phyloP scores from a whole-genome alignment of 1,140 invertebrate genomes.

The Fopius arisanus region DNA sequence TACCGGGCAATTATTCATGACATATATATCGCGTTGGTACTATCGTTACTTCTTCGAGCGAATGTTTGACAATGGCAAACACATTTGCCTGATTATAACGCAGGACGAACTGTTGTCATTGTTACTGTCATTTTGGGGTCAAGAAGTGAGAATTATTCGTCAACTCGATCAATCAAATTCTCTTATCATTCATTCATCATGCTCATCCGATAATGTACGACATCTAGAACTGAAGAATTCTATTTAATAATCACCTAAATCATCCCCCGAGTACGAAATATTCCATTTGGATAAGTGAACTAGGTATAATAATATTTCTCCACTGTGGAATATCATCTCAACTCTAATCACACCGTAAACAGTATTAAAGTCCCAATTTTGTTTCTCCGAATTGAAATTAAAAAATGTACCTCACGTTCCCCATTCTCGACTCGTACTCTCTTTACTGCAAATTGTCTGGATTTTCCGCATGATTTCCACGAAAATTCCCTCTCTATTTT shows the following conservation, averaged over 20 bases:
- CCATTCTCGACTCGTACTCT: neutral
- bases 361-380: neutral
- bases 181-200: too few relatives aligned
- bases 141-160: too few relatives aligned
- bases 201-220: too few relatives aligned
- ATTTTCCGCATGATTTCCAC: neutral
- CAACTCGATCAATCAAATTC: too few relatives aligned
- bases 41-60: neutral
- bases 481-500: conserved; percentile 1
- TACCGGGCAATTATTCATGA: neutral
- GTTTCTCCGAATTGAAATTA: neutral
- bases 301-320: too few relatives aligned
- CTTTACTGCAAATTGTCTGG: neutral
- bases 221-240: too few relatives aligned
- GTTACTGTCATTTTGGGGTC: neutral
- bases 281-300: too few relatives aligned
- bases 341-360: neutral
- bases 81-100: conserved; percentile 10
- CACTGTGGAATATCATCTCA: too few relatives aligned
- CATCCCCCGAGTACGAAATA: too few relatives aligned
- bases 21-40: neutral
- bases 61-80: conserved; percentile 10
- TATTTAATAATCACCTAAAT: too few relatives aligned
- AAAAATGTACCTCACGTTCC: neutral
- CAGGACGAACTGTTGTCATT: neutral